These are phyloP conservation scores for Palythoa grandiflora DNA, from an alignment of 92 coral and sea anemone species.

Conservation along the genomic window DNA sequence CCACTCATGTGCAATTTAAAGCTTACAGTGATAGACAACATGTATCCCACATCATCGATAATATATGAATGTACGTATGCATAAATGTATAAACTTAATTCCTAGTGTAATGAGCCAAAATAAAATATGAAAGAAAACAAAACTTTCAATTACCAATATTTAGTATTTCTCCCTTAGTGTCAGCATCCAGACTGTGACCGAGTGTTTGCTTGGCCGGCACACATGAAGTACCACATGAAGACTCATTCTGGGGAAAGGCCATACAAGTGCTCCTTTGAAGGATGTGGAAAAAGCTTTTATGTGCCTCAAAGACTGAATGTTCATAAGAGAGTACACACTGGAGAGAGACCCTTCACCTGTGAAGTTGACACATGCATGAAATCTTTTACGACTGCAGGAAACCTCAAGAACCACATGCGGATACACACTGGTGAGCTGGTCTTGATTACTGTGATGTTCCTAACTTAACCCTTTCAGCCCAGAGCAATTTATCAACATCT, in stretches of 20 bases:
- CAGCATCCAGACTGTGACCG: slow-evolving; percentile 90
- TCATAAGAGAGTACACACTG: slow-evolving; percentile 86
- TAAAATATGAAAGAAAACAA: too few species aligned
- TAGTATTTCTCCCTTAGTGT: slow-evolving; percentile 31
- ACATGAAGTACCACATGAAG: slow-evolving; percentile 88
- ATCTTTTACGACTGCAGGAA: slow-evolving; percentile 90
- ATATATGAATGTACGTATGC: too few species aligned
- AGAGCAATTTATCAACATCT: too few species aligned
- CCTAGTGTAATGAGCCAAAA: too few species aligned
- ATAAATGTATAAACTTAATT: too few species aligned
- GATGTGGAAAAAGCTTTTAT: slow-evolving; percentile 87
- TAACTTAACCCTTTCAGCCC: too few species aligned
- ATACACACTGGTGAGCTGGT: slow-evolving; percentile 81
- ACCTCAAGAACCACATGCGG: slow-evolving; percentile 90
- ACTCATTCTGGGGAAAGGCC: slow-evolving; percentile 91
- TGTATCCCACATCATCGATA: too few species aligned
- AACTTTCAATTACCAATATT: too few species aligned
- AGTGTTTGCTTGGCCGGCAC: slow-evolving; percentile 96
- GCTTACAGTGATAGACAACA: too few species aligned
- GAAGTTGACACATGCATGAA: slow-evolving; percentile 75
- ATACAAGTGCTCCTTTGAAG: slow-evolving; percentile 79
- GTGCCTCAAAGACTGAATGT: slow-evolving; percentile 91
- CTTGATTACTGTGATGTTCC: neutral
- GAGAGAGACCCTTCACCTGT: slow-evolving; percentile 85
- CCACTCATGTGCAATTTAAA: too few species aligned